A percentile compares a stretch with the other conserved stretches of the same genome.
Conservation (phyloP, 2,888 invertebrate species). For the Limnephilus lunatus region DNA sequence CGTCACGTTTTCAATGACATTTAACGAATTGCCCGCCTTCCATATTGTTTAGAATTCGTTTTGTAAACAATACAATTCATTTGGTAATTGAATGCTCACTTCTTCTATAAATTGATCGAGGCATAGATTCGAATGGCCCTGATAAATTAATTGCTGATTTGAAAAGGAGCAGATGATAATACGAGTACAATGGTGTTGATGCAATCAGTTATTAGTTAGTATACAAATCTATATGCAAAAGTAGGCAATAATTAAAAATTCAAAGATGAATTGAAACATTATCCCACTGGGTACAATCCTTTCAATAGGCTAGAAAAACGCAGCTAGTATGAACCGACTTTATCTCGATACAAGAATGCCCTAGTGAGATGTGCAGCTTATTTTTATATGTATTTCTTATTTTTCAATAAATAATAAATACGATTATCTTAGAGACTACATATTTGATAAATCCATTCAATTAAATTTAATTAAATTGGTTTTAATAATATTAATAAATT, state of each 20-base stretch:
- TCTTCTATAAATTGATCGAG: not conserved
- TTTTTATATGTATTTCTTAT: no score
- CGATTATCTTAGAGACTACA: no score
- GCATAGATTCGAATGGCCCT: not conserved
- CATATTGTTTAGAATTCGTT: not conserved
- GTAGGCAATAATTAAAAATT: not conserved
- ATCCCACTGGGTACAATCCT: not conserved
- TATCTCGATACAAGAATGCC: no score
- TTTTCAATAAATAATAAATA: no score
- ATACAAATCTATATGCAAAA: not conserved
- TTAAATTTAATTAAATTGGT: no score
- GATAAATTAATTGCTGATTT: not conserved
- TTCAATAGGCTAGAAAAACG: not conserved
- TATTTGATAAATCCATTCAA: no score
- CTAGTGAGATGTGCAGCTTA: no score
- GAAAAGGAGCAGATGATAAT: not conserved
- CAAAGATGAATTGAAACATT: not conserved
- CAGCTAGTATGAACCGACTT: not conserved
- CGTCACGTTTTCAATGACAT: slow-evolving; percentile 22
- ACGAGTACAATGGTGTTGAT: not conserved
- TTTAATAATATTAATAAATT: no score
- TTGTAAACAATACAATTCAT: slow-evolving; percentile 21
- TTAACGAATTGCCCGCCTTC: not conserved
- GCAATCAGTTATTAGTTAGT: not conserved
- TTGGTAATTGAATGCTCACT: not conserved